A percentile compares a stretch with the other conserved stretches of the same genome.
Evolutionary conservation across 2,888 invertebrate genomes (phyloP).

Genomic region (Ephialtes manifestator): DNA sequence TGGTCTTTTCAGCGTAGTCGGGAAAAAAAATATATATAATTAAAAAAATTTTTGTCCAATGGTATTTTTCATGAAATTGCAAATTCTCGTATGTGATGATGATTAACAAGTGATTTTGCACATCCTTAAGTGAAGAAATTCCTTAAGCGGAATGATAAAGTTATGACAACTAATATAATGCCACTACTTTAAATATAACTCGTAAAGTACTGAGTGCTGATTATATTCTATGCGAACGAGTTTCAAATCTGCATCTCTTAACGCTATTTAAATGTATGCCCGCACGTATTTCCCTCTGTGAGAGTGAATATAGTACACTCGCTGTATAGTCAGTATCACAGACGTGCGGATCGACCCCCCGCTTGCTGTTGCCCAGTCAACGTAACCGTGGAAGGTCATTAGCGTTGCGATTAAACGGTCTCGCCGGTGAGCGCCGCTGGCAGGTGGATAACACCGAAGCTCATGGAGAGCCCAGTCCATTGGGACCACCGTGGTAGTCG

Average conservation of each 20-base stretch:
- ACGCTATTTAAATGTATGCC: not conserved
- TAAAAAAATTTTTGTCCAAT: too few species aligned
- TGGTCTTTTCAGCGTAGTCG: too few species aligned
- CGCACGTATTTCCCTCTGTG: not conserved
- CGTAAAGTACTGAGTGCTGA: not conserved
- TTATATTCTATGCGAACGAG: not conserved
- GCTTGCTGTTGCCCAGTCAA: slow-evolving; percentile 70
- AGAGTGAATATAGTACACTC: not conserved
- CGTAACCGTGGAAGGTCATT: slow-evolving; percentile 79
- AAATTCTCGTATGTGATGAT: too few species aligned
- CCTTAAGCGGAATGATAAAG: not conserved
- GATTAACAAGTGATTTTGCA: not conserved
- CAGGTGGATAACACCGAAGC: slow-evolving; percentile 72
- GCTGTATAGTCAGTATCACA: not conserved
- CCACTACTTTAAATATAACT: not conserved
- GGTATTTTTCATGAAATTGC: too few species aligned
- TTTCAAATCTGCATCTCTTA: not conserved
- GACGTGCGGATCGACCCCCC: not conserved
- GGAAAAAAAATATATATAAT: too few species aligned
- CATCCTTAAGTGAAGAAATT: not conserved
- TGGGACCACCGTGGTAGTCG: slow-evolving; percentile 63
- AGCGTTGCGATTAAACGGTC: slow-evolving; percentile 72
- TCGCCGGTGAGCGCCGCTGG: slow-evolving; percentile 59
- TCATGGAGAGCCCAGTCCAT: slow-evolving; percentile 52
- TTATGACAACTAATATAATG: not conserved